Evolutionary conservation across 2,113 vertebrate genomes (phyloP).

Genomic region (Colinus virginianus): DNA sequence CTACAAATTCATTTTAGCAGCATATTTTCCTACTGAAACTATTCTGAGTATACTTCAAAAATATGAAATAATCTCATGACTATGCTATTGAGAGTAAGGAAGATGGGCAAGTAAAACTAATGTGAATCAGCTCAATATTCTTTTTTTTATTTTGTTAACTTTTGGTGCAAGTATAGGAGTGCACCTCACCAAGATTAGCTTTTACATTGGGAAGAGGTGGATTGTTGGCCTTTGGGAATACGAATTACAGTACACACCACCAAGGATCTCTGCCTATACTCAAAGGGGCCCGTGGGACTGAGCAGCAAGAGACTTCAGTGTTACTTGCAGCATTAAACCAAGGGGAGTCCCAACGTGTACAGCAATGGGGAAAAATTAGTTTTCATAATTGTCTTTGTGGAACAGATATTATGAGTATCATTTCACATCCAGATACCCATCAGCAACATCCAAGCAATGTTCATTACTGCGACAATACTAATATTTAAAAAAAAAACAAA

Average conservation of each 20-base stretch:
- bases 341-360: background rate
- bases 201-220: fast-evolving
- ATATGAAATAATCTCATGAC: background rate
- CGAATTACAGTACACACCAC: background rate
- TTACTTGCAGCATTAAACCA: background rate
- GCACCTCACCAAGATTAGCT: background rate
- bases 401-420: background rate
- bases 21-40: background rate
- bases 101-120: background rate
- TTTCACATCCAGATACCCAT: background rate
- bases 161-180: background rate
- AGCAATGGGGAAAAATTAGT: background rate
- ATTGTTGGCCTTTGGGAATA: background rate
- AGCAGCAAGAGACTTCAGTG: background rate
- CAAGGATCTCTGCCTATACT: background rate
- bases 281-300: background rate
- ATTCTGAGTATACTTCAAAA: background rate
- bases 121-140: background rate
- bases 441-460: background rate
- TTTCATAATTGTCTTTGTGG: background rate
- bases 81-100: background rate
- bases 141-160: background rate
- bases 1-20: background rate
- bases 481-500: conserved; percentile 13
- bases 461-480: background rate